phyloP scores from a whole-genome alignment of 1,140 invertebrate genomes.

The Bombus impatiens region DNA sequence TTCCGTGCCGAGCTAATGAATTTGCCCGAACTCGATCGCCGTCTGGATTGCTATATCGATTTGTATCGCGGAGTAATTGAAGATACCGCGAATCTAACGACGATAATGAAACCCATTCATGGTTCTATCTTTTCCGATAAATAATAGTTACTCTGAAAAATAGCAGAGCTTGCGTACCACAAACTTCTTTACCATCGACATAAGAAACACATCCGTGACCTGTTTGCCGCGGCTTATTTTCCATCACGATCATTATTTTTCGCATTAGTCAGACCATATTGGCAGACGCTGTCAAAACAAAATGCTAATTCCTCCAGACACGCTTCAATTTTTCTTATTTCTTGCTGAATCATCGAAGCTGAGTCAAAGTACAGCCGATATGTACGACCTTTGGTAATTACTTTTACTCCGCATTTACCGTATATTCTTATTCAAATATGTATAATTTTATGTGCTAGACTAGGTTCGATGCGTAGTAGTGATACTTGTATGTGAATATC shows the following conservation, averaged over 20 bases:
- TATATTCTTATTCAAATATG: too few relatives aligned
- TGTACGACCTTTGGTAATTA: too few relatives aligned
- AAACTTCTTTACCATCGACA: neutral
- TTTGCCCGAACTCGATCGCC: slow-evolving; percentile 16
- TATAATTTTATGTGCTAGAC: too few relatives aligned
- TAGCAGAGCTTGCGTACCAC: neutral
- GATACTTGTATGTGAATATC: too few relatives aligned
- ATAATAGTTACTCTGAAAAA: neutral
- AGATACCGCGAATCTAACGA: neutral
- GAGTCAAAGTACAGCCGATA: too few relatives aligned
- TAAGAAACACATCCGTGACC: neutral
- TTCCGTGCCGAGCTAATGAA: slow-evolving; percentile 6
- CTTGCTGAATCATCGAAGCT: too few relatives aligned
- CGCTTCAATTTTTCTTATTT: too few relatives aligned
- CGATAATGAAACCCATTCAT: neutral
- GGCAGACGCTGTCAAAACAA: neutral
- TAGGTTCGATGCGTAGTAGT: too few relatives aligned
- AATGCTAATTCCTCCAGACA: neutral
- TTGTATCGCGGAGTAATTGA: neutral
- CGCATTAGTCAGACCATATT: neutral
- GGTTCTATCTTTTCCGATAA: neutral
- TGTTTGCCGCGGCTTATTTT: neutral
- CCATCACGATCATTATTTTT: neutral
- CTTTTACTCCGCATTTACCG: too few relatives aligned
- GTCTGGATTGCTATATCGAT: slow-evolving; percentile 2